A percentile compares a stretch with the other conserved stretches of the same genome.
Conservation (phyloP, 2,888 invertebrate species). For the Amaurobius ferox region DNA sequence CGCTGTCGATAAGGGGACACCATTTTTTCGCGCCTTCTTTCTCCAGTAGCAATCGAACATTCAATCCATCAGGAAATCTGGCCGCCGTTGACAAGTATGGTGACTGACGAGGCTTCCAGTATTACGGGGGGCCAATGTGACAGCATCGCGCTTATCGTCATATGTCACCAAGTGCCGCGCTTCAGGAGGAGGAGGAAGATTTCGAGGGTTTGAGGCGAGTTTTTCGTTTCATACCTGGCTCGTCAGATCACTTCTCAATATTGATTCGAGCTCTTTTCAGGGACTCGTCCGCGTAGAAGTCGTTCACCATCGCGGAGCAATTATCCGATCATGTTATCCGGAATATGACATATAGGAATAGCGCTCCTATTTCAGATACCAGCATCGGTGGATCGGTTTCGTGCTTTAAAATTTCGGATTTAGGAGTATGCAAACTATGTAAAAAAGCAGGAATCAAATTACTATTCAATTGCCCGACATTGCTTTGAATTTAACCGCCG, state of each 20-base stretch:
- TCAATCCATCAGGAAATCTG: conserved; percentile 72
- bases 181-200: conserved; percentile 19
- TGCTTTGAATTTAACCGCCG: too few relatives aligned
- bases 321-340: too few relatives aligned
- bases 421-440: too few relatives aligned
- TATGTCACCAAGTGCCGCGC: conserved; percentile 63
- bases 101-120: conserved; percentile 66
- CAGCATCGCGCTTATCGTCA: conserved; percentile 68
- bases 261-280: conserved; percentile 18
- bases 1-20: conserved; percentile 63
- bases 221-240: not conserved
- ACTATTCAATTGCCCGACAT: too few relatives aligned
- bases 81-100: conserved; percentile 68
- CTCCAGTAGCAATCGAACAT: conserved; percentile 69
- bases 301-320: too few relatives aligned
- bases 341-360: too few relatives aligned
- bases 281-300: too few relatives aligned
- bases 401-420: too few relatives aligned
- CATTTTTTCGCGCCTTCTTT: conserved; percentile 40
- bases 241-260: conserved; percentile 59
- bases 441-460: too few relatives aligned
- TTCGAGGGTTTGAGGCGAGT: not conserved
- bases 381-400: too few relatives aligned
- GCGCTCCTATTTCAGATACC: too few relatives aligned
- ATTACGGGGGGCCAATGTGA: conserved; percentile 57